phyloP scores from a whole-genome alignment of 2,113 vertebrate genomes.

The Campylomormyrus tamandua region DNA sequence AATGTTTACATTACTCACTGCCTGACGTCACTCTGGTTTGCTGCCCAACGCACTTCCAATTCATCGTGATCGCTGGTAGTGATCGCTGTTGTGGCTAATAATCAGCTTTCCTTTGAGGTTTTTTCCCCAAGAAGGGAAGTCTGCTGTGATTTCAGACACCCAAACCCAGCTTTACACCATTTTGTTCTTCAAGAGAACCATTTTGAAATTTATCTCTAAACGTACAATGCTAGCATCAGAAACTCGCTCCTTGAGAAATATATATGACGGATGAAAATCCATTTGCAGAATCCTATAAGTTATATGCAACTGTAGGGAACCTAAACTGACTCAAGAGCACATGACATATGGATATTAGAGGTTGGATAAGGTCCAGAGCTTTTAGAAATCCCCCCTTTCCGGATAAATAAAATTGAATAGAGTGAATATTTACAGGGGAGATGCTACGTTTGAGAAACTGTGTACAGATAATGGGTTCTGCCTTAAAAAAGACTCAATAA shows the following conservation, averaged over 20 bases:
- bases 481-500: neutral
- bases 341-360: neutral
- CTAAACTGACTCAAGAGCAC: neutral
- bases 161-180: neutral
- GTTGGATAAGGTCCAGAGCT: neutral
- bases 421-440: neutral
- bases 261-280: neutral
- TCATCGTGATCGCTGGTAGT: neutral
- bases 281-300: neutral
- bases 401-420: neutral
- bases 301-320: neutral
- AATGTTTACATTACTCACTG: neutral
- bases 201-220: neutral
- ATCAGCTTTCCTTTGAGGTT: neutral
- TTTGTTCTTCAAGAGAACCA: neutral
- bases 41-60: neutral
- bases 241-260: neutral
- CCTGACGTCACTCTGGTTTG: neutral
- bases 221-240: neutral
- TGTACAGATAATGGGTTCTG: neutral
- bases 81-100: neutral
- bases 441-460: neutral
- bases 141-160: neutral
- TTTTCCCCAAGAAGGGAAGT: neutral
- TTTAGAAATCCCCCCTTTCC: neutral